Percentiles rank a stretch among this genome's conserved stretches.
Evolutionary conservation across 2,888 invertebrate genomes (phyloP).

Genomic region (Philonicus albiceps): DNA sequence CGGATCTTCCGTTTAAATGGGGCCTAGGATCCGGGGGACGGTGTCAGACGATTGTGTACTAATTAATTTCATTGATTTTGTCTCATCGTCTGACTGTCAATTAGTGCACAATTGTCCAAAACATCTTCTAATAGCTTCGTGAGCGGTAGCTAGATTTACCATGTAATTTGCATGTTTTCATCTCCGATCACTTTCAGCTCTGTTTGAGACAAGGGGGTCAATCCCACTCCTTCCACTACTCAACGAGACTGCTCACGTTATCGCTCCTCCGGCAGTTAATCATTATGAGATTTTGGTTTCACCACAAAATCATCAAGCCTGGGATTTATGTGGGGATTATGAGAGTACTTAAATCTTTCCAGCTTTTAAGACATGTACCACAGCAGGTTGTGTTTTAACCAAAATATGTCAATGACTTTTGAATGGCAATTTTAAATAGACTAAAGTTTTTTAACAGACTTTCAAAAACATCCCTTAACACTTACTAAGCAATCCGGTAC

Average conservation of each 20-base stretch:
- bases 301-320: not conserved
- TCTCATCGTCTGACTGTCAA: conserved; percentile 10
- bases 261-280: not conserved
- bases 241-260: not conserved
- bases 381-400: not conserved
- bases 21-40: not conserved
- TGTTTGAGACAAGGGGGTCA: no score
- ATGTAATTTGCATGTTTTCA: conserved; percentile 23
- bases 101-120: conserved; percentile 19
- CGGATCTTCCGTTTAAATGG: not conserved
- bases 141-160: not conserved
- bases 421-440: not conserved
- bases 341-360: not conserved
- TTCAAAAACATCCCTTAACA: no score
- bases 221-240: not conserved
- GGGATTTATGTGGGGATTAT: not conserved
- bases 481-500: no score
- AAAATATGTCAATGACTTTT: not conserved
- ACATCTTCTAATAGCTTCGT: not conserved
- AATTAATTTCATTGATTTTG: conserved; percentile 31
- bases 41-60: not conserved
- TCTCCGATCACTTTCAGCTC: not conserved
- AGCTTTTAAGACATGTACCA: not conserved
- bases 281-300: not conserved
- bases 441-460: not conserved